Conservation (phyloP, 2,888 invertebrate genomes). For the Pristionchus japonicus region DNA sequence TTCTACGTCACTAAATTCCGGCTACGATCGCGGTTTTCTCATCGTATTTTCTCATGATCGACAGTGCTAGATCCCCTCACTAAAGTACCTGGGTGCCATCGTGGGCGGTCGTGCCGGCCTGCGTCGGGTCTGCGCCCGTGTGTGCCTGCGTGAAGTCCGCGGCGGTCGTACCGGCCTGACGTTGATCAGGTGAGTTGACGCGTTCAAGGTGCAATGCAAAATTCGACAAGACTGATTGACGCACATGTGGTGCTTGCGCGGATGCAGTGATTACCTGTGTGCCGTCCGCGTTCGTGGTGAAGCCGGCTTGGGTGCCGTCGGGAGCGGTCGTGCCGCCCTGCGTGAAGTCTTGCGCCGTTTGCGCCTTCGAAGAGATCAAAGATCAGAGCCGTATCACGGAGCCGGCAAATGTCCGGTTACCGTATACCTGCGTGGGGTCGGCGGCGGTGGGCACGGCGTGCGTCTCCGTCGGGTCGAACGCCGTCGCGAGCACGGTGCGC, state of each 20-base stretch:
- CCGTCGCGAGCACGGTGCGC: neutral
- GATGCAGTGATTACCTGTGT: neutral
- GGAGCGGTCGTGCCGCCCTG: neutral
- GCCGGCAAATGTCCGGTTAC: neutral
- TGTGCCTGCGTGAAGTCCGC: neutral
- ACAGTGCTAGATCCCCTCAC: no score
- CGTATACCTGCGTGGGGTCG: neutral
- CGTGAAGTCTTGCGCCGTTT: neutral
- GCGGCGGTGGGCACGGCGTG: neutral
- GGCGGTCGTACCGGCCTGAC: neutral
- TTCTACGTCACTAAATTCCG: no score
- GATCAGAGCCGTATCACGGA: neutral
- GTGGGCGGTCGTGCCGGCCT: neutral
- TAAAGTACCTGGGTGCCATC: neutral
- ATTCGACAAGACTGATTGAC: no score
- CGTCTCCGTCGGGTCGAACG: constrained; percentile 5
- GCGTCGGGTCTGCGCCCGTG: neutral
- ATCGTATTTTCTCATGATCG: no score
- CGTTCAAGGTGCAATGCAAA: neutral
- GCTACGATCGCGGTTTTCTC: neutral
- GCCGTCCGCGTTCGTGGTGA: neutral
- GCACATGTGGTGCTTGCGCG: no score
- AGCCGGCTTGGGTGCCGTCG: neutral
- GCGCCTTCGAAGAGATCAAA: neutral
- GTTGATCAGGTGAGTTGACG: neutral